Base-by-base conservation (phyloP, 1,140 invertebrate genomes). In the Druon quercuslanigerum region DNA sequence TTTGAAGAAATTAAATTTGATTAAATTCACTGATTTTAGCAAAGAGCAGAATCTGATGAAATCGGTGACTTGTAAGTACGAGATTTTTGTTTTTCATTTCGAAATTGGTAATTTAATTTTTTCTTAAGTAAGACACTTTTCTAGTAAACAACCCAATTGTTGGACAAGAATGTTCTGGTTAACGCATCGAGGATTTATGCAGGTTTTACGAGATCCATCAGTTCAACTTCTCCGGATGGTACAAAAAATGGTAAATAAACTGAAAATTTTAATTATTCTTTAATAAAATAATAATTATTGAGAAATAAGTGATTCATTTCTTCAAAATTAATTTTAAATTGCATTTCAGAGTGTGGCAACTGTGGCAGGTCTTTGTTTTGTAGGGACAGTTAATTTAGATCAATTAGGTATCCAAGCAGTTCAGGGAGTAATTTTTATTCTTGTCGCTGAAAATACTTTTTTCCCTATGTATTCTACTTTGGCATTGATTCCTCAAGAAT, bases 401-500 rank as follows among this genome's bases (percentile, higher is more conserved):
- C 96, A 97, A 86, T 90, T 93, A 11, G 96, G 96, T 1, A 93
- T 97, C 16, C 96, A 97, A 88, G 94, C 96, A 25, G 93, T 96
- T 2, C 95, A 97, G 90, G 96, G 96, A 13, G 94, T 95, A 0
- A 87, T 97, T 3, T 97, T 97, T 85, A 94, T 97, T 25, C 93
- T 97, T 86, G 96, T 97, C 51, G 94, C 96, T 0, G 96, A 98
- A 91, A 97, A 97, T 83, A 96, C 96, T 5, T 98, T 97, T 89
- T 94, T 94, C 60, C 95, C 96, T 0, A 96, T 97, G 95, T 97
- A 97, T 87, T 94, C 95, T 0, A 95, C 96, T 1, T 91, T 98
- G 7, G 93, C 95, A 75, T 91, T 95, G 77, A 96, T 97, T 83
- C 96, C 96, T 0, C 93, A 94, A 81, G 94, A 96, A 84, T 93